Conservation (phyloP, 1,140 invertebrate species). For the Euwallacea fornicatus region DNA sequence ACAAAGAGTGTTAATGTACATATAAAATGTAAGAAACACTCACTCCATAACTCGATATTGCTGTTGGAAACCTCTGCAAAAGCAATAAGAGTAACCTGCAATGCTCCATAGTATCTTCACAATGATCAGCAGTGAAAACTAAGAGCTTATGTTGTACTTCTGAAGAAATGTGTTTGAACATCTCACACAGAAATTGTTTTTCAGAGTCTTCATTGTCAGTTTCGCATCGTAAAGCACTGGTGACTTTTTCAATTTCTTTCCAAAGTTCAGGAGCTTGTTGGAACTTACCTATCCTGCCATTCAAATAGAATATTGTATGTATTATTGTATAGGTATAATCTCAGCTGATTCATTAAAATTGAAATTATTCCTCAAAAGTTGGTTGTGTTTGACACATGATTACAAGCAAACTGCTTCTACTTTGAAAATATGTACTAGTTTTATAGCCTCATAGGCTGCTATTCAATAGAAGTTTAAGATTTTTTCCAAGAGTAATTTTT, state of each 20-base stretch:
- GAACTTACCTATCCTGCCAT: slow-evolving; percentile 53
- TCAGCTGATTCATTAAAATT: neutral
- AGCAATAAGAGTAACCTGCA: slow-evolving; percentile 77
- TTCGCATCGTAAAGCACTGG: slow-evolving; percentile 68
- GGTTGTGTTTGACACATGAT: no score
- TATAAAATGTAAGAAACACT: slow-evolving; percentile 40
- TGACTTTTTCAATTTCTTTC: slow-evolving; percentile 78
- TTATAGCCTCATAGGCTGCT: no score
- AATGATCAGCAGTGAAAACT: slow-evolving; percentile 79
- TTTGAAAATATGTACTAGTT: no score
- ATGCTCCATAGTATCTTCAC: slow-evolving; percentile 85
- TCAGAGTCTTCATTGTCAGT: slow-evolving; percentile 58
- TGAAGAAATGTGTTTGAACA: slow-evolving; percentile 54
- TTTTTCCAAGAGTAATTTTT: no score
- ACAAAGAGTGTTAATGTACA: slow-evolving; percentile 14
- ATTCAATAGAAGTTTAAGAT: no score
- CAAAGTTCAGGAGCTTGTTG: slow-evolving; percentile 64
- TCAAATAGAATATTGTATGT: neutral
- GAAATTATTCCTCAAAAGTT: neutral
- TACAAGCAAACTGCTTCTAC: no score
- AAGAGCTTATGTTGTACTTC: slow-evolving; percentile 77
- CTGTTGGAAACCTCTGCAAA: slow-evolving; percentile 78
- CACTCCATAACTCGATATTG: slow-evolving; percentile 75
- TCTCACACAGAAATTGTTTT: slow-evolving; percentile 58
- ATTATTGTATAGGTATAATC: neutral